Base-by-base conservation (phyloP, 1,140 invertebrate genomes). In the Globodera rostochiensis region DNA sequence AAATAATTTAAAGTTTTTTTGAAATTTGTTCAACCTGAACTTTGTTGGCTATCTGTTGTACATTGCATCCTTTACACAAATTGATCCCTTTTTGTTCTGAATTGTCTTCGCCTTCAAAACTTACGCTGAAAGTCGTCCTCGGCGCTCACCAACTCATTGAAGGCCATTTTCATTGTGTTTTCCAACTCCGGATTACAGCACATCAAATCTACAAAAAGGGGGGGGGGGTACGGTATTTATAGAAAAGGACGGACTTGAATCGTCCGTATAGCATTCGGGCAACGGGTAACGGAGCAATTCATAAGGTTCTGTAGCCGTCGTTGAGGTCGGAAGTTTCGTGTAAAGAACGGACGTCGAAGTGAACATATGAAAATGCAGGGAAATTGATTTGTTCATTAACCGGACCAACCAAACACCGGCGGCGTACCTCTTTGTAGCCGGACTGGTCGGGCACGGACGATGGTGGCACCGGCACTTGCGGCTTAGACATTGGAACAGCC, bases 141-240 rank as follows among this genome's bases (percentile, higher is more conserved):
- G 5, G 46, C 49, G n/a, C 21, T 47, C 15, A 77, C 45, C 69
- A 81, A 70, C 21, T 57, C 36, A 7, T 87, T 47, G 67, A 75
- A 85, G 0, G 76, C 73, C 45, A 71, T 67, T 47, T 81, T 79
- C 69, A 85, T 87, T 19, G 60, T 46, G 19, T 87, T 69, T 73
- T 85, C 84, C 53, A 85, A 73, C 25, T 74, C 66, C 6, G 57
- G 49, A 46, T 87, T 86, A 46, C 85, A 86, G 78, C 85, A 86
- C 85, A 86, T 86, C 66, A 86, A 86, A 50, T 80, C 80, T 82
- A 47, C n/a, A 76, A n/a, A n/a, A 57, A 19, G 25, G 25, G 67
- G 45, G 25, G 67, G 45, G 45, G 19, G n/a, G 66, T 71, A 6
- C 69, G 69, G 19, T 21, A 36, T 36, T 36, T 36, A 36, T 36